These are phyloP conservation scores for Anolis carolinensis DNA, from an alignment of 2,113 vertebrate species.

Conservation along the genomic window DNA sequence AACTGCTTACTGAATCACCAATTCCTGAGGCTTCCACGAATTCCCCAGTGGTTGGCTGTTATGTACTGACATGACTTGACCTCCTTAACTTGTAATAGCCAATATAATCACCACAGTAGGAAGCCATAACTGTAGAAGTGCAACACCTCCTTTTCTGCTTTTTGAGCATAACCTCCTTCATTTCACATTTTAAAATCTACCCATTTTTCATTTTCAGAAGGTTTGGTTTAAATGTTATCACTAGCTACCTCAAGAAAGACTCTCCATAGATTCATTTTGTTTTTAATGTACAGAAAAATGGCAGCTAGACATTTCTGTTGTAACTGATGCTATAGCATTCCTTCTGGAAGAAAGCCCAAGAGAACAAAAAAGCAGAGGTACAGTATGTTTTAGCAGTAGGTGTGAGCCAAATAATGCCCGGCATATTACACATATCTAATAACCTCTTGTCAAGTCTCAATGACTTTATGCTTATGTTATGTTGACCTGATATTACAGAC, in stretches of 20 bases:
- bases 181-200: background rate
- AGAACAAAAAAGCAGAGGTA: background rate
- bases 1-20: background rate
- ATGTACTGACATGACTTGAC: background rate
- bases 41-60: conserved; percentile 17
- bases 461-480: background rate
- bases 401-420: too few species aligned
- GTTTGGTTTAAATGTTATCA: conserved; percentile 32
- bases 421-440: too few species aligned
- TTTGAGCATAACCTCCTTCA: too few species aligned
- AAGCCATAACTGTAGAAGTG: conserved; percentile 11
- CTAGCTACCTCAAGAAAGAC: conserved; percentile 24
- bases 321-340: background rate
- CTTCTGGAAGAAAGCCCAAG: background rate
- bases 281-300: conserved; percentile 13
- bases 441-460: too few species aligned
- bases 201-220: conserved; percentile 41
- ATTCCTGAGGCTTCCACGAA: background rate
- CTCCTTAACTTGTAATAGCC: background rate
- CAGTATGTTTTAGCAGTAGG: too few species aligned
- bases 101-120: background rate
- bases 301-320: background rate
- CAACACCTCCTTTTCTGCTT: background rate
- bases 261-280: conserved; percentile 32
- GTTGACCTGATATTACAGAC: background rate